Conservation (phyloP, 2,888 invertebrate genomes). For the Coleophora flavipennella region DNA sequence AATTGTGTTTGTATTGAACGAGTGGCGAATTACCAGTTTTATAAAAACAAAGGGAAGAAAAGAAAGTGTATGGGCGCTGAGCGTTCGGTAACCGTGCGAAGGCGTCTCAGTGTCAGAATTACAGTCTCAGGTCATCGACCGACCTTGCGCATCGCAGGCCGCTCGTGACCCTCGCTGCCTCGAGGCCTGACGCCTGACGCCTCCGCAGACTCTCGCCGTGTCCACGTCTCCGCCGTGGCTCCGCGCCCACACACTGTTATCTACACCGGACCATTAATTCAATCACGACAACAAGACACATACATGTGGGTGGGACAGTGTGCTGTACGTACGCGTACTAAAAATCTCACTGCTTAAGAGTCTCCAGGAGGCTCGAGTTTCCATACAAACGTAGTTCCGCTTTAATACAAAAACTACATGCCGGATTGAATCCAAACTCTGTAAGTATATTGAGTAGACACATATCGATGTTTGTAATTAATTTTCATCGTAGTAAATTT, state of each 20-base stretch:
- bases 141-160: conserved; percentile 65
- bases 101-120: too few relatives aligned
- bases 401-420: too few relatives aligned
- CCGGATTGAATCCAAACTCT: too few relatives aligned
- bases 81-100: conserved; percentile 10
- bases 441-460: too few relatives aligned
- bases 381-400: too few relatives aligned
- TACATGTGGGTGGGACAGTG: not conserved
- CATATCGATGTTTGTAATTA: too few relatives aligned
- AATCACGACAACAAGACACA: conserved; percentile 9
- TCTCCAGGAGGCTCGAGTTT: too few relatives aligned
- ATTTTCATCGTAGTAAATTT: too few relatives aligned
- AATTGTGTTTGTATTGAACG: not conserved
- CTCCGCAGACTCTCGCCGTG: conserved; percentile 42
- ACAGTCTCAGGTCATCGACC: conserved; percentile 51
- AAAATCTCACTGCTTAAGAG: not conserved
- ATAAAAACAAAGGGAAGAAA: conserved; percentile 28
- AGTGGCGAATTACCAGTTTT: too few relatives aligned
- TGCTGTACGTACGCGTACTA: not conserved
- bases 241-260: conserved; percentile 16
- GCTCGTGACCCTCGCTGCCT: conserved; percentile 51
- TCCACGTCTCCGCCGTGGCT: conserved; percentile 40
- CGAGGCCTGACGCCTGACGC: too few relatives aligned
- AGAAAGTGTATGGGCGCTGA: conserved; percentile 30
- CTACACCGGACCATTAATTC: too few relatives aligned